Conservation (phyloP, 1,140 invertebrate genomes). For the Zaprionus nigranus region DNA sequence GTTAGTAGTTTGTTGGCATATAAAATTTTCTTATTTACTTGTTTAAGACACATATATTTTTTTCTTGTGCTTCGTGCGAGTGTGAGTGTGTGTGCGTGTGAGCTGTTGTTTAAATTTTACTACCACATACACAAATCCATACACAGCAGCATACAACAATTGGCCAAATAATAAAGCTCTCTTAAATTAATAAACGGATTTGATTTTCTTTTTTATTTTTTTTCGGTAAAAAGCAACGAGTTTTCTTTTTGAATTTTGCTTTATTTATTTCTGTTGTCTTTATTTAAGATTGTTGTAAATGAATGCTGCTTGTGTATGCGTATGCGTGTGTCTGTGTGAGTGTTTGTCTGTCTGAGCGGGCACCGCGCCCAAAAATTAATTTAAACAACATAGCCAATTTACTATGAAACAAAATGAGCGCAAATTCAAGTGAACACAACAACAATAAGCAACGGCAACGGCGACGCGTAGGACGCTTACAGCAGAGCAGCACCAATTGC, state of each 20-base stretch:
- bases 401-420: constrained; percentile 50
- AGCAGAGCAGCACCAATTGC: constrained; percentile 29
- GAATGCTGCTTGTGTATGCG: neutral
- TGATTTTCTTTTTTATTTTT: neutral
- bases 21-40: constrained; percentile 53
- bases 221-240: constrained; percentile 35
- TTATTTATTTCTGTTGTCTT: neutral
- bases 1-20: constrained; percentile 51
- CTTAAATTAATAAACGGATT: constrained; percentile 19
- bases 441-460: constrained; percentile 8
- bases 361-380: constrained; percentile 53
- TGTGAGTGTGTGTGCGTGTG: constrained; percentile 19
- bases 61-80: constrained; percentile 37
- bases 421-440: constrained; percentile 44
- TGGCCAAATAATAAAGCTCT: constrained; percentile 14
- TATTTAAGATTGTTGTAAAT: constrained; percentile 23
- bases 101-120: constrained; percentile 26
- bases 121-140: constrained; percentile 27
- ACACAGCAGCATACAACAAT: constrained; percentile 21
- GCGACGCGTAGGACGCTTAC: constrained; percentile 40
- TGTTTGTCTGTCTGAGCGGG: constrained; percentile 19
- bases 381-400: constrained; percentile 47
- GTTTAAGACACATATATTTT: constrained; percentile 28
- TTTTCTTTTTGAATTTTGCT: constrained; percentile 6
- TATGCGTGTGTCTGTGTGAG: constrained; percentile 15